These are phyloP conservation scores for Pseudolaguvia tuberculata DNA, from an alignment of 2,113 vertebrate genomes.

Conservation along the genomic window DNA sequence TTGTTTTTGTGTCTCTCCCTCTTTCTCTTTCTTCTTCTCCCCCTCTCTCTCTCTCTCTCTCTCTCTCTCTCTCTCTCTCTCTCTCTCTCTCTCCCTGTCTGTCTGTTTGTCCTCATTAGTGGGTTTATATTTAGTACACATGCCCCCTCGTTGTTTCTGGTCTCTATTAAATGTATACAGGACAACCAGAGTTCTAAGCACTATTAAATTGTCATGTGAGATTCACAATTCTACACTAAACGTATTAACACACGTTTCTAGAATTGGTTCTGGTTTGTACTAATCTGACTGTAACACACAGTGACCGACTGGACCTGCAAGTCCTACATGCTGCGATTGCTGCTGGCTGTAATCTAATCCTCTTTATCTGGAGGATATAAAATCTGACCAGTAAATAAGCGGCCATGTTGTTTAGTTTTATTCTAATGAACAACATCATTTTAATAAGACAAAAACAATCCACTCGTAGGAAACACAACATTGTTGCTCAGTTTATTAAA, in stretches of 20 bases:
- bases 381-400: not conserved
- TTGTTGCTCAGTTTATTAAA: too few species aligned
- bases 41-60: not conserved
- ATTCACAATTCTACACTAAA: not conserved
- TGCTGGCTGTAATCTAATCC: not conserved
- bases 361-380: not conserved
- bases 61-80: not conserved
- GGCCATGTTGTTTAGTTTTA: not conserved
- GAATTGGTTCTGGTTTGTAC: not conserved
- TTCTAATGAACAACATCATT: not conserved
- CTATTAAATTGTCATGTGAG: not conserved
- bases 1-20: not conserved
- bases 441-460: not conserved
- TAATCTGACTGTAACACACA: not conserved
- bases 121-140: conserved; percentile 19
- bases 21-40: not conserved
- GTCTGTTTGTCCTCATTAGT: conserved; percentile 16
- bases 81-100: not conserved
- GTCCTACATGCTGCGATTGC: not conserved
- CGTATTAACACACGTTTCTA: not conserved
- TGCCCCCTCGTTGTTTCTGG: not conserved
- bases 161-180: not conserved
- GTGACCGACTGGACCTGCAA: not conserved
- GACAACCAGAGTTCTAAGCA: not conserved
- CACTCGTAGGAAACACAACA: not conserved